phyloP scores from a whole-genome alignment of 1,140 invertebrate species.

The Macrotrachela quadricornifera region DNA sequence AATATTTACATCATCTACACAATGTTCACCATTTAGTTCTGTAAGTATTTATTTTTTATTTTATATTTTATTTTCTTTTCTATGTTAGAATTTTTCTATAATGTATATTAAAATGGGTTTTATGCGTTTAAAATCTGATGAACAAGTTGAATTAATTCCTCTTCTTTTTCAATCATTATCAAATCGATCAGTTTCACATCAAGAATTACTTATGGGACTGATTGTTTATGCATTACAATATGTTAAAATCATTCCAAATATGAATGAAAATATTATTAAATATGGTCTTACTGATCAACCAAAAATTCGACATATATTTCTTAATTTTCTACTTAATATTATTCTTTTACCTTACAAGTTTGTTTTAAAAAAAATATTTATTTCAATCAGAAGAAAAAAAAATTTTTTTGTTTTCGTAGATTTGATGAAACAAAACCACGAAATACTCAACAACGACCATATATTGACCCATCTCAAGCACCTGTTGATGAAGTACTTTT shows the following conservation, averaged over 20 bases:
- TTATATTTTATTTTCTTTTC: conserved; percentile 22
- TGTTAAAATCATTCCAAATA: conserved; percentile 43
- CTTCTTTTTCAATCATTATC: no score
- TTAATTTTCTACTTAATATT: conserved; percentile 57
- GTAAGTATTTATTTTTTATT: conserved; percentile 14
- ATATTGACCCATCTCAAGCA: no score
- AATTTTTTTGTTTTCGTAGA: no score
- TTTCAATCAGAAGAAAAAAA: no score
- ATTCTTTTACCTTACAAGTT: conserved; percentile 63
- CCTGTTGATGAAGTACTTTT: not conserved
- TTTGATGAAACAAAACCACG: conserved; percentile 16
- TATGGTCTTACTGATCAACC: conserved; percentile 44
- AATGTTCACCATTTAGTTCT: conserved; percentile 42
- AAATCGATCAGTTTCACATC: no score
- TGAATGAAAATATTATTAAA: conserved; percentile 38
- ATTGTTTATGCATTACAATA: conserved; percentile 55
- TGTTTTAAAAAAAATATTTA: conserved; percentile 18
- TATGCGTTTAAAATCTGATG: conserved; percentile 41
- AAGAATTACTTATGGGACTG: conserved; percentile 41
- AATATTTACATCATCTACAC: conserved; percentile 53
- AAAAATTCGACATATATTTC: conserved; percentile 42
- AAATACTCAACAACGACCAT: not conserved
- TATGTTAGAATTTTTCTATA: conserved; percentile 79
- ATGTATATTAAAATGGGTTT: conserved; percentile 79
- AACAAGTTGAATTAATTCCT: no score